Conservation (phyloP, 2,113 vertebrate species). For the Pterocles gutturalis region DNA sequence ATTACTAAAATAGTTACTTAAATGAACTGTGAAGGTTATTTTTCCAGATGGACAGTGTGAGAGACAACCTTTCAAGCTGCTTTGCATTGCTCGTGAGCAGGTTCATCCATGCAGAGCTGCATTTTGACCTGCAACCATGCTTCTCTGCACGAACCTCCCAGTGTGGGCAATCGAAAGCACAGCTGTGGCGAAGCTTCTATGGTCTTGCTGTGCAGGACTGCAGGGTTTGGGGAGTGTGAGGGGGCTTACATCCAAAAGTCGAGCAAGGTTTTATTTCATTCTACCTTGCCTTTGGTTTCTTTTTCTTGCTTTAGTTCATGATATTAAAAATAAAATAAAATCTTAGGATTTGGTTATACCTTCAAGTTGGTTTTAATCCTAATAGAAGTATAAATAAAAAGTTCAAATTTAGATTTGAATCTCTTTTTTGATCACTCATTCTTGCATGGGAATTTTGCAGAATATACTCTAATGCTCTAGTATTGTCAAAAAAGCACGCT, state of each 20-base stretch:
- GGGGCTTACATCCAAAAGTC: neutral
- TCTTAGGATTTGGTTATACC: neutral
- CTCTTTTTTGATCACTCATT: neutral
- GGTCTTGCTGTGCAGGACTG: neutral
- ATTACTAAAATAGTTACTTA: neutral
- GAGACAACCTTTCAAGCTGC: neutral
- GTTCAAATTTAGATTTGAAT: neutral
- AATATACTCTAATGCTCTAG: neutral
- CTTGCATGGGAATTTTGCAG: neutral
- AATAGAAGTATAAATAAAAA: neutral
- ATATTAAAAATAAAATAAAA: neutral
- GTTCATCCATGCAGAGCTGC: neutral
- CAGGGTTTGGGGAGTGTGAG: neutral
- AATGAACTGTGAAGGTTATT: neutral
- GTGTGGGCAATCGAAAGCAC: neutral
- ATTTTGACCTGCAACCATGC: neutral
- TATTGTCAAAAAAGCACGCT: neutral
- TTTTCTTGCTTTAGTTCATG: neutral
- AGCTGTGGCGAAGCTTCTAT: neutral
- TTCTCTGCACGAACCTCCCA: neutral
- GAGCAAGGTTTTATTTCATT: neutral
- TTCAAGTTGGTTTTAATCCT: neutral
- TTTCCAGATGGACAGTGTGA: neutral
- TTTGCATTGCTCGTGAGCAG: neutral
- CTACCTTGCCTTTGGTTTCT: neutral